Base-by-base conservation (phyloP, 2,113 vertebrate species). In the Syngnathoides biaculeatus region DNA sequence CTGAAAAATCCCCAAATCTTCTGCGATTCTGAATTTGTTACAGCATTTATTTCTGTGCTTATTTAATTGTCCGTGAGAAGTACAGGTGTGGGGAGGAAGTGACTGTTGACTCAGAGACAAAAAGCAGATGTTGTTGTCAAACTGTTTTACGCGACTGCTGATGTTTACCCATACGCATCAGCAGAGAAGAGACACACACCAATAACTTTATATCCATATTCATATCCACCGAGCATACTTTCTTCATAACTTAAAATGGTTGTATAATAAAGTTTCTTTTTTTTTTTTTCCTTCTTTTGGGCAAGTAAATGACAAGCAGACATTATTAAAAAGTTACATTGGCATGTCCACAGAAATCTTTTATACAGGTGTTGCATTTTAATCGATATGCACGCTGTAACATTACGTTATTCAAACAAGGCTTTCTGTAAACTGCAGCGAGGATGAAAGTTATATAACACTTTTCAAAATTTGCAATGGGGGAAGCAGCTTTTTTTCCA, bases 111-210 rank as follows among this genome's bases (percentile, higher is more conserved):
- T 76, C 63, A 75, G 77, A 70, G 69, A 86, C 68, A 65, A 64
- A 47, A 76, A 65, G 65, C 77, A 79, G 81, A 83, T 79, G 80
- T 78, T 79, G 80, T 78, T 65, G 39, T 42, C 65, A 66, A 47
- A 77, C 67, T 64, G 63, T 67, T 72, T 82, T 57, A 74, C 70
- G 58, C 68, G 70, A 58, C 68, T 68, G 52, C 48, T 47, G 68
- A 69, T 62, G 69, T 52, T 67, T 74, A 67, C 43, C 61, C 64
- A 62, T 67, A 73, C 26, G 53, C 43, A 77, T 67, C n/a, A 65
- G 64, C 64, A 76, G 67, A 74, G 69, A 64, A 76, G 67, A 67
- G 39, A 24, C 12, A 22, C n/a, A 14, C 52, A 71, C 73, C 39
- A 14, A 66, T 48, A 55, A n/a, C 72, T 67, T 42, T 52, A 42